phyloP scores from a whole-genome alignment of 2,888 invertebrate species.

The Ellobium chinense region DNA sequence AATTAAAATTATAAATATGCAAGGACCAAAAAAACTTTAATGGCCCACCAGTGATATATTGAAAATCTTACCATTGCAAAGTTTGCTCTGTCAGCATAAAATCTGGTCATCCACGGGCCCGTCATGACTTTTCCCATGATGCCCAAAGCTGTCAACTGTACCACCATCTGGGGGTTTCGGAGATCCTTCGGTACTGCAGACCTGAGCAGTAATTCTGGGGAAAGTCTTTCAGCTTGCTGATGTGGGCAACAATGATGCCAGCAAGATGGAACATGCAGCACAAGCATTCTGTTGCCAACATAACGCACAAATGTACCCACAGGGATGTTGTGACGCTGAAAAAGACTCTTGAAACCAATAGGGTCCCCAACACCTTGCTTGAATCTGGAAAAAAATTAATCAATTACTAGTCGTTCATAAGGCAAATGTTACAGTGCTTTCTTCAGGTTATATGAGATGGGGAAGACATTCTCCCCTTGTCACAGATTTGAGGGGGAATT shows the following conservation, averaged over 20 bases:
- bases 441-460: too few species aligned
- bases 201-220: neutral
- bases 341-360: neutral
- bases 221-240: neutral
- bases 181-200: neutral
- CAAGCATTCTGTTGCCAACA: slow-evolving; percentile 16
- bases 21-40: too few species aligned
- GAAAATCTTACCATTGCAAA: too few species aligned
- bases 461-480: too few species aligned
- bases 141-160: neutral
- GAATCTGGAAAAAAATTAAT: too few species aligned
- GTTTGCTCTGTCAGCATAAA: too few species aligned
- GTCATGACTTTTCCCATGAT: neutral
- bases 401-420: too few species aligned
- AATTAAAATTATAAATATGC: too few species aligned
- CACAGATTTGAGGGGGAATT: too few species aligned
- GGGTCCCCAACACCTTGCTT: slow-evolving; percentile 22
- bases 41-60: too few species aligned
- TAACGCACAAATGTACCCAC: slow-evolving; percentile 9
- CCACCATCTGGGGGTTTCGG: neutral
- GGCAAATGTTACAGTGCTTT: neutral
- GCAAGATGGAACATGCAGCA: slow-evolving; percentile 12
- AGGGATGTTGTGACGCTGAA: too few species aligned
- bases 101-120: too few species aligned
- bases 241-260: neutral